Base-by-base conservation (phyloP, 2,888 invertebrate species). In the Machimus rusticus region DNA sequence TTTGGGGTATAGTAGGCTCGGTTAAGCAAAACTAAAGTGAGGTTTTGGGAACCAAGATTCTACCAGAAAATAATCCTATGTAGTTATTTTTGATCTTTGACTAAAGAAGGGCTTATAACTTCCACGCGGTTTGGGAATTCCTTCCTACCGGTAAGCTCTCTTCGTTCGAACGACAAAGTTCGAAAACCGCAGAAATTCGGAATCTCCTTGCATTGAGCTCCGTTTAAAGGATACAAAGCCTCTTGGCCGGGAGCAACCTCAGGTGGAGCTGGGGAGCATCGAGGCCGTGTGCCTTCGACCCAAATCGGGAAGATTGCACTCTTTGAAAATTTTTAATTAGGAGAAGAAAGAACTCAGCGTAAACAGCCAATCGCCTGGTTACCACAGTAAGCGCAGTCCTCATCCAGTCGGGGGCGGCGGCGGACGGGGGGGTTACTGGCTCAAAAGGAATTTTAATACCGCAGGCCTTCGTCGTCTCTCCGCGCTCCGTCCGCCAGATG, bases 371-470 rank as follows among this genome's bases (percentile, higher is more conserved):
- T 66, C 4, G 66, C 14, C 28, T 19, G 23, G 19, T 66, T 66
- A 28, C 8, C 66, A 66, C 23, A 66, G 66, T 66, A 66, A 66
- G 66, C 66, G 66, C 66, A 66, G 28, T 23, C 9, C 19, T 57
- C 57, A 23, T 57, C 57, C 57, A 12, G 0, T 9, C 66, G 28
- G 28, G 8, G 28, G 66, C 23, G 28, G 66, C 4, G 43, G 43
- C 39, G 12, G 39, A 39, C 39, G 14, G 16, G 43, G 16, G 1
- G 43, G 2, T 46, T 46, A 46, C 14, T 66, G 28, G 8, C 28
- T 66, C 66, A 66, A 82, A 82, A 8, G 82, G 66, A 82, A 34
- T 82, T 57, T 82, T 82, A 57, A 82, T 82, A 37, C 51, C 66
- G 28, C 19, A 66, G 23, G 28, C 12, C 66, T 23, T 46, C 51